Conservation (phyloP, 2,888 invertebrate genomes). For the Pyrocoelia pectoralis region DNA sequence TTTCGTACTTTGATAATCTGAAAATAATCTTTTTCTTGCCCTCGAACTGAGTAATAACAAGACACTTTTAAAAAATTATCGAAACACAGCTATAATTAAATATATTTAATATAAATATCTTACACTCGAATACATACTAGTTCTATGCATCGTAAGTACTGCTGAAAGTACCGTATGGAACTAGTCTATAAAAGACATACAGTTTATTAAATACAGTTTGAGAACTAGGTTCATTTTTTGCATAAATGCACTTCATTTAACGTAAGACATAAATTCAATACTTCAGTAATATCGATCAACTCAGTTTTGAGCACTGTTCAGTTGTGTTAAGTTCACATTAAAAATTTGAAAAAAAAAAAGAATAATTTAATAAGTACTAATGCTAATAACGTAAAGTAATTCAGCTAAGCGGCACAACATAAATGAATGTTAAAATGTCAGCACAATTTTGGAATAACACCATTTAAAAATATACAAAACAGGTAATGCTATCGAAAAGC, state of each 20-base stretch:
- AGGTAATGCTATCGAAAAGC: not conserved
- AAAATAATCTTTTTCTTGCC: no score
- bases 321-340: slow-evolving; percentile 17
- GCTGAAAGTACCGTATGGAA: slow-evolving; percentile 54
- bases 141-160: slow-evolving; percentile 55
- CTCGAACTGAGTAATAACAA: no score
- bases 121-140: slow-evolving; percentile 62
- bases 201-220: slow-evolving; percentile 54
- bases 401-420: not conserved
- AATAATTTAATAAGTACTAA: slow-evolving; percentile 31
- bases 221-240: slow-evolving; percentile 55
- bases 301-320: slow-evolving; percentile 34
- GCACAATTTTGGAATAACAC: slow-evolving; percentile 9
- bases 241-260: slow-evolving; percentile 43
- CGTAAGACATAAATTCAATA: slow-evolving; percentile 29
- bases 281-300: slow-evolving; percentile 24
- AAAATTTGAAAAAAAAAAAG: slow-evolving; percentile 19
- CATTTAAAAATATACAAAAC: slow-evolving; percentile 13
- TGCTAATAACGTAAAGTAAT: slow-evolving; percentile 14
- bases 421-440: not conserved
- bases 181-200: slow-evolving; percentile 60
- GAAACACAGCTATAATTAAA: slow-evolving; percentile 60
- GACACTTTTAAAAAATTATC: slow-evolving; percentile 7
- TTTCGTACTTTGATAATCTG: no score
- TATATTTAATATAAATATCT: slow-evolving; percentile 63